Evolutionary conservation across 2,113 vertebrate species (phyloP).

Genomic region (Macrotus californicus): DNA sequence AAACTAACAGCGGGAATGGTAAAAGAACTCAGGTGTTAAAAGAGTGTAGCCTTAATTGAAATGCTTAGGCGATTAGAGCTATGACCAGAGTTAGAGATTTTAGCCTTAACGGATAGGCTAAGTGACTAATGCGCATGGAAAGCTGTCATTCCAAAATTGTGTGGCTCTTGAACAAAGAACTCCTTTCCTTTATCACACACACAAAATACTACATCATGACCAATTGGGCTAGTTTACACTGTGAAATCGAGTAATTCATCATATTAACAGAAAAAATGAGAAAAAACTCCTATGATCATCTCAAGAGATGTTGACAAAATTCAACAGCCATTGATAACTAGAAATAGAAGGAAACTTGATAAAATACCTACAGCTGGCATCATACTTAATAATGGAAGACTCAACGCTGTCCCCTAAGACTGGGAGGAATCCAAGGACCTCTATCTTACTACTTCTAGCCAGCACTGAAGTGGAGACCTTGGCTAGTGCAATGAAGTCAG

Average conservation of each 20-base stretch:
- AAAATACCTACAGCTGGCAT: background rate
- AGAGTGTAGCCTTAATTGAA: no score
- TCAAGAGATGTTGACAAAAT: background rate
- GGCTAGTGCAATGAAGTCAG: background rate
- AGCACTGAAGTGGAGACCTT: background rate
- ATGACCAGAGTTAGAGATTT: no score
- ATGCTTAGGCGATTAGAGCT: no score
- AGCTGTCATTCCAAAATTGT: no score
- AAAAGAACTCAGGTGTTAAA: no score
- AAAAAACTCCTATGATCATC: background rate
- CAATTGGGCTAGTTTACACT: background rate
- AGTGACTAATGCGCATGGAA: no score
- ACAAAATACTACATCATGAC: background rate
- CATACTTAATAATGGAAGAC: background rate
- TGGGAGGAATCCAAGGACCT: background rate
- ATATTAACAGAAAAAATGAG: background rate
- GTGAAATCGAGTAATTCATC: background rate
- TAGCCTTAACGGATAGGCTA: no score
- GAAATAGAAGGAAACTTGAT: background rate
- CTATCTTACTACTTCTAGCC: background rate
- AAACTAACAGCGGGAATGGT: no score
- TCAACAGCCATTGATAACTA: background rate
- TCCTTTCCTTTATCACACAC: no score
- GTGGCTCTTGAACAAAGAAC: no score
- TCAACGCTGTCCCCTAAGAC: background rate